Evolutionary conservation across 2,113 vertebrate genomes (phyloP).

Genomic region (Galbula dea): DNA sequence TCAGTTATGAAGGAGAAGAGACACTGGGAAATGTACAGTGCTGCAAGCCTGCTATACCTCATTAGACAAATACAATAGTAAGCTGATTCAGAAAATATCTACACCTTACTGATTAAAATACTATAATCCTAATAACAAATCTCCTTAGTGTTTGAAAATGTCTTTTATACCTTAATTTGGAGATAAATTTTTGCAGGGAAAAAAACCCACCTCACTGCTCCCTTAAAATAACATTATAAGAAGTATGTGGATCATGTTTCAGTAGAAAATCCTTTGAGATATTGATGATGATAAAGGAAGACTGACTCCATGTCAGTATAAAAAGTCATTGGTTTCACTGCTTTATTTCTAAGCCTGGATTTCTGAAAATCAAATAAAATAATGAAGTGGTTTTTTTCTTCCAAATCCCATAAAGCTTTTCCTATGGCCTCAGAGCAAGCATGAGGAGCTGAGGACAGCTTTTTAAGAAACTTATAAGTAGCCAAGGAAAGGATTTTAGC

Average conservation of each 20-base stretch:
- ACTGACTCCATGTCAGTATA: not conserved
- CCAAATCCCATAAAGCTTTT: not conserved
- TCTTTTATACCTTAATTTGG: not conserved
- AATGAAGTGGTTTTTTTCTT: constrained; percentile 36
- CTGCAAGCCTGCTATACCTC: not conserved
- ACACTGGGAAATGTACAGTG: accelerated
- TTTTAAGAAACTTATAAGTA: not conserved
- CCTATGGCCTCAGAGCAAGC: not conserved
- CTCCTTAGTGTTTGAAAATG: not conserved
- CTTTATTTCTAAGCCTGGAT: not conserved
- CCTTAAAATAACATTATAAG: not conserved
- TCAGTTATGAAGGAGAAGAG: not conserved
- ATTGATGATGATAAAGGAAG: not conserved
- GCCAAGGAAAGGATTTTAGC: not conserved
- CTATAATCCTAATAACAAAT: not conserved
- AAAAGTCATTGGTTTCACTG: not conserved
- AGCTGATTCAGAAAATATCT: not conserved
- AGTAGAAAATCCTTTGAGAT: not conserved
- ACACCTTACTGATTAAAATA: not conserved
- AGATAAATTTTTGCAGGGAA: not conserved
- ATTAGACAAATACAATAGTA: not conserved
- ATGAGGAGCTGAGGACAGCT: not conserved
- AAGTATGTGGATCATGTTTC: not conserved
- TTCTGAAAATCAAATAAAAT: constrained; percentile 21
- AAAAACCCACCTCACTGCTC: not conserved